A percentile compares a stretch with the other conserved stretches of the same genome.
These are phyloP conservation scores for Ranitomeya imitator DNA, from an alignment of 2,113 vertebrate genomes.

Conservation along the genomic window DNA sequence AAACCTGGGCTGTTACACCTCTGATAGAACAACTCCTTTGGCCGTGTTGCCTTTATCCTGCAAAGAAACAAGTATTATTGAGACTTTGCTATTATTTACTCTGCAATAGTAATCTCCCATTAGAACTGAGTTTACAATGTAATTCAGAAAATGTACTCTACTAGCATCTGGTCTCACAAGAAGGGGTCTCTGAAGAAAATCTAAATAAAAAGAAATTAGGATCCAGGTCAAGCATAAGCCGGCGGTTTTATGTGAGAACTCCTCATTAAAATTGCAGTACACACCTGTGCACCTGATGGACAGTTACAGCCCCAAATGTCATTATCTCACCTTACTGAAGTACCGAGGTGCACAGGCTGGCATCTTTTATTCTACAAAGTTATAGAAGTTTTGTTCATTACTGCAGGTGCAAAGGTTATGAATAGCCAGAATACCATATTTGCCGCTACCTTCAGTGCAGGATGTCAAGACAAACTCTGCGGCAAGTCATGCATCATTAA, in stretches of 20 bases:
- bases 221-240: background rate
- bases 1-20: background rate
- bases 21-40: background rate
- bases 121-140: background rate
- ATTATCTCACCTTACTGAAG: conserved; percentile 15
- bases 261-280: conserved; percentile 10
- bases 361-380: background rate
- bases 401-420: background rate
- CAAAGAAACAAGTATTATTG: background rate
- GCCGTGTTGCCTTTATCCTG: background rate
- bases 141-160: conserved; percentile 6
- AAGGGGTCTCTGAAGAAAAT: conserved; percentile 3
- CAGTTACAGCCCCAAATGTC: conserved; percentile 22
- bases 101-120: background rate
- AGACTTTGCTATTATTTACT: background rate
- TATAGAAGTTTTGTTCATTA: background rate
- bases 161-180: conserved; percentile 15
- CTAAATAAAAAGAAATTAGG: conserved; percentile 18
- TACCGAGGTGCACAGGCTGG: conserved; percentile 11
- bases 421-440: background rate
- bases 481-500: conserved; percentile 16
- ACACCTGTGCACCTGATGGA: background rate
- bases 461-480: background rate
- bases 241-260: background rate
- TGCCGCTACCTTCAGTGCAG: background rate